phyloP scores from a whole-genome alignment of 2,113 vertebrate species.

The Burhinus bistriatus region DNA sequence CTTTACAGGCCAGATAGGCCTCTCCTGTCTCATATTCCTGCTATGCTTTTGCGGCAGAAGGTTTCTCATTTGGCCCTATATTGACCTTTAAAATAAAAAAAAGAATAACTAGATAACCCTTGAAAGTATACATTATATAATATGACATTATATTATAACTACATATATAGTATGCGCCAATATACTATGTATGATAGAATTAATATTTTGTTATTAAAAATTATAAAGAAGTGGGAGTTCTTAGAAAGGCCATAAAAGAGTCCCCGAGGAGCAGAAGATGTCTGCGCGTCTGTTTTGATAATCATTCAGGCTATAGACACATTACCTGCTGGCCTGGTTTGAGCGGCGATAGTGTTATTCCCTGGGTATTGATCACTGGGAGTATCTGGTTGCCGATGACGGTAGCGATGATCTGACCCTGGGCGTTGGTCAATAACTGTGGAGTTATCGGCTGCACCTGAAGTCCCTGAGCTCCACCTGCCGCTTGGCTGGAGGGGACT shows the following conservation, averaged over 20 bases:
- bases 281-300: background rate
- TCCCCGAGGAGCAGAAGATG: rapidly evolving
- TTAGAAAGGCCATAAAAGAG: background rate
- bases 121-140: background rate
- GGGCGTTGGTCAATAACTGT: constrained; percentile 97
- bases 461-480: constrained; percentile 88
- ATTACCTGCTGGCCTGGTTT: constrained; percentile 97
- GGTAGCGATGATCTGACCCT: constrained; percentile 99
- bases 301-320: background rate
- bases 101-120: background rate
- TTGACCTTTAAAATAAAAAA: background rate
- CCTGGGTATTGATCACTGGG: constrained; percentile 99
- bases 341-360: constrained; percentile 97
- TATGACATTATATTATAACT: background rate
- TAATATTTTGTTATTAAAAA: background rate
- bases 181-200: background rate
- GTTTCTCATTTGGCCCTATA: background rate
- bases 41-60: background rate
- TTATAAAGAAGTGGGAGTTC: background rate
- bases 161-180: background rate
- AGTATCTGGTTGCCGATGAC: constrained; percentile 99
- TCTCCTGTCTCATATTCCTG: background rate
- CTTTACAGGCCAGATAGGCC: background rate
- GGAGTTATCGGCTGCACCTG: constrained; percentile 98
- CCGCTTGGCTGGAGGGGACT: constrained; percentile 89